phyloP scores from a whole-genome alignment of 2,113 vertebrate genomes.

The Ceyx melanurus region DNA sequence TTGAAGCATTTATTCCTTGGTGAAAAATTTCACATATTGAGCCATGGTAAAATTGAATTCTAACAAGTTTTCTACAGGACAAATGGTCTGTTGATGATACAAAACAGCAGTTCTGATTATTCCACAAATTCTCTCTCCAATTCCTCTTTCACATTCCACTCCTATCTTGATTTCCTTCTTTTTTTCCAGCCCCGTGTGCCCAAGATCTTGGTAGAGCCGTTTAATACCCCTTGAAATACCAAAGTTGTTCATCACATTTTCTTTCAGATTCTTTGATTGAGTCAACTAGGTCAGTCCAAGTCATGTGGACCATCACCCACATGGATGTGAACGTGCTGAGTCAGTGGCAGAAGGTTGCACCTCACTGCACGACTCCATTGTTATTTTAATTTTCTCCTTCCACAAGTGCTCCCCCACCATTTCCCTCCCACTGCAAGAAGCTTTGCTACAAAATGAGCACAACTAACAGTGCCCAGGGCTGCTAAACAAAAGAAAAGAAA shows the following conservation, averaged over 20 bases:
- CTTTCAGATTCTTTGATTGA: constrained; percentile 31
- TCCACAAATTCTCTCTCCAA: not conserved
- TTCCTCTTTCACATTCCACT: not conserved
- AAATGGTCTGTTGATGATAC: not conserved
- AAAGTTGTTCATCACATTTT: not conserved
- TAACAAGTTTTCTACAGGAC: not conserved
- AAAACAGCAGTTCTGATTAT: not conserved
- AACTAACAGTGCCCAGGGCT: constrained; percentile 39
- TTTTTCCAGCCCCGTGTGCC: not conserved
- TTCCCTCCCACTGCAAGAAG: constrained; percentile 58
- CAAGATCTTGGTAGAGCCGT: not conserved
- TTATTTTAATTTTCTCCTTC: constrained; percentile 57
- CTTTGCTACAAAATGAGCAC: constrained; percentile 58
- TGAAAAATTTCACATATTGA: not conserved
- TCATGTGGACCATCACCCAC: constrained; percentile 20
- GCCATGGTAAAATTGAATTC: not conserved
- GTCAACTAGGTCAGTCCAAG: constrained; percentile 19
- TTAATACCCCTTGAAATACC: not conserved
- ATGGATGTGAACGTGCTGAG: not conserved
- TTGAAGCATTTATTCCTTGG: not conserved
- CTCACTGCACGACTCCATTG: constrained; percentile 42
- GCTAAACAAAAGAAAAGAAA: constrained; percentile 51
- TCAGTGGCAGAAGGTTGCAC: constrained; percentile 49
- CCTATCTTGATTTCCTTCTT: not conserved
- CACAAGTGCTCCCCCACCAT: constrained; percentile 54